Base-by-base conservation (phyloP, 1,140 invertebrate genomes). In the Drosophila repletoides region DNA sequence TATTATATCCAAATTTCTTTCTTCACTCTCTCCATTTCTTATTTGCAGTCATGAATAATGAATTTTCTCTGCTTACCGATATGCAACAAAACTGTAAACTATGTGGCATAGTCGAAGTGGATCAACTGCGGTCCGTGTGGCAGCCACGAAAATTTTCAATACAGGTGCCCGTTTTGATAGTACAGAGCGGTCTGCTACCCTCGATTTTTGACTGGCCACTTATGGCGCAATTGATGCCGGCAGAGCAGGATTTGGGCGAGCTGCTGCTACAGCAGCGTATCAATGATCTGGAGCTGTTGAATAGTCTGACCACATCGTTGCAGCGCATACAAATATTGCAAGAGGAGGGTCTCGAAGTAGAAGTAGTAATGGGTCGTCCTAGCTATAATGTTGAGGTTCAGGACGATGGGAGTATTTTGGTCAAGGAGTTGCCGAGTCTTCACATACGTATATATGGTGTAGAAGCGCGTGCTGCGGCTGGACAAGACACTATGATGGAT, bases 121-220 rank as follows among this genome's bases (percentile, higher is more conserved):
- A 72, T 3, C 59, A 68, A 2, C 15, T 72, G 43, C 34, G 56
- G 0, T 19, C 41, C 29, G 38, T 38, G 26, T 68, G 64, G 64
- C 22, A 56, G 43, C 9, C 49, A 0, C 64, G 64, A 1, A 63
- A 41, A 9, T 68, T 63, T 12, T 14, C 48, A 2, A 40, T 68
- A 3, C 43, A 43, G 24, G 64, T 63, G 21, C 48, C 65, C 17
- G 45, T 56, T 5, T 26, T 48, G 3, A 14, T 72, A 1, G 48
- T 72, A 22, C 34, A 45, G 15, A 68, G 45, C 17, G 51, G 63
- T 1, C 38, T 72, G 14, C 15, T 72, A 24, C 64, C 52, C 0
- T 63, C 64, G 49, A 72, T 72, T 1, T 72, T 72, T 5, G 69
- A 72, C 2, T 72, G 69, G 69, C 19, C 34, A 4, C 19, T 72